Percentiles rank a stretch among this genome's conserved stretches.
Evolutionary conservation across 2,113 vertebrate species (phyloP).

Genomic region (Dolichallabes microphthalmus): DNA sequence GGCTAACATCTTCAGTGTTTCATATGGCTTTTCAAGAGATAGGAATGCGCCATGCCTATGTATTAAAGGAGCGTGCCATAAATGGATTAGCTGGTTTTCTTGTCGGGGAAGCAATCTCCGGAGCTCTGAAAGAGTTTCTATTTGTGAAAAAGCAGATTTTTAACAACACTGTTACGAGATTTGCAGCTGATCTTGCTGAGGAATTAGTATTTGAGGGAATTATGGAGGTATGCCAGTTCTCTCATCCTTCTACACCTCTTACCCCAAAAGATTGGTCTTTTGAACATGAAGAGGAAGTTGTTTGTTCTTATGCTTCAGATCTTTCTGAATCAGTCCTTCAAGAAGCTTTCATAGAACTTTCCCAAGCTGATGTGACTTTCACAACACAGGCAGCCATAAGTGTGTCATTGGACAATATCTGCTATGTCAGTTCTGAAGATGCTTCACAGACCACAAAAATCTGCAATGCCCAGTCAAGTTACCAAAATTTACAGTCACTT

Average conservation of each 20-base stretch:
- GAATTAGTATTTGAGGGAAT: conserved; percentile 96
- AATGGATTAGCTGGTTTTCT: conserved; percentile 86
- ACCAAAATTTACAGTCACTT: conserved; percentile 58
- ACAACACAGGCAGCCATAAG: conserved; percentile 91
- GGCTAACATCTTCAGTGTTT: conserved; percentile 89
- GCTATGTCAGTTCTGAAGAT: conserved; percentile 79
- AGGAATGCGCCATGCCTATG: conserved; percentile 82
- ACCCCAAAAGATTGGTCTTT: conserved; percentile 75
- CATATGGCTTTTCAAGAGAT: conserved; percentile 97
- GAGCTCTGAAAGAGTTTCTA: conserved; percentile 86
- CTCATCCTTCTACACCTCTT: conserved; percentile 82
- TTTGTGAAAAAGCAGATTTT: conserved; percentile 92
- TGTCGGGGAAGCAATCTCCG: conserved; percentile 88
- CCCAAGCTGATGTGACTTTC: conserved; percentile 88
- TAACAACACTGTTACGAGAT: conserved; percentile 82
- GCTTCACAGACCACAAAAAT: conserved; percentile 69
- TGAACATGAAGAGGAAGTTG: conserved; percentile 82
- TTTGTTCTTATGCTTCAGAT: conserved; percentile 90
- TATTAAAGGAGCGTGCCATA: conserved; percentile 86
- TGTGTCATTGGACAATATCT: conserved; percentile 86
- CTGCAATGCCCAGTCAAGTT: conserved; percentile 69
- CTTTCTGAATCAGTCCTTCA: conserved; percentile 96
- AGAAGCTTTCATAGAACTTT: conserved; percentile 96
- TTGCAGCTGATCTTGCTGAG: conserved; percentile 91
- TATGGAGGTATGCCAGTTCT: conserved; percentile 99